phyloP scores from a whole-genome alignment of 1,140 invertebrate genomes.

The Brachionus calyciflorus region DNA sequence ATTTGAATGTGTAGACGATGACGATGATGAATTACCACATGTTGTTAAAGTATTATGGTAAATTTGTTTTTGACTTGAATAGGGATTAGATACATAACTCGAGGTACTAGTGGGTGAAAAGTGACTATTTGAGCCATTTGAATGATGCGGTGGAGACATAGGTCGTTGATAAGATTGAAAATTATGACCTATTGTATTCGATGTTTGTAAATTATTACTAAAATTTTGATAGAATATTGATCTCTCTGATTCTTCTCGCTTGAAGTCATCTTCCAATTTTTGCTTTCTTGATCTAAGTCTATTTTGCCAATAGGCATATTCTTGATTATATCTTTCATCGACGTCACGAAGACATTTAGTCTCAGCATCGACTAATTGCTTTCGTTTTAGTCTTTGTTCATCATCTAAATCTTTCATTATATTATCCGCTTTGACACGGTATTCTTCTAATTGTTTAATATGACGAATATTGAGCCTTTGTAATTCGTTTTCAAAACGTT shows the following conservation, averaged over 20 bases:
- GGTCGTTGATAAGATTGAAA: conserved; percentile 19
- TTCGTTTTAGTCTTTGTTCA: conserved; percentile 43
- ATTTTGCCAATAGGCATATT: conserved; percentile 46
- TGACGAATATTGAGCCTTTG: conserved; percentile 30
- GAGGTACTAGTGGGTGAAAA: conserved; percentile 15
- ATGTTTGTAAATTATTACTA: conserved; percentile 27
- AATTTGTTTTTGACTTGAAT: background rate
- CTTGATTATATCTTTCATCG: conserved; percentile 41
- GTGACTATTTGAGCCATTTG: background rate
- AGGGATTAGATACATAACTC: conserved; percentile 12
- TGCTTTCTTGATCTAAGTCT: conserved; percentile 22
- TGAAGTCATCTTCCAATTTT: conserved; percentile 45
- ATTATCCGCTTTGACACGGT: conserved; percentile 33
- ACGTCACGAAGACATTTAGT: conserved; percentile 40
- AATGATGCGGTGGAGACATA: background rate
- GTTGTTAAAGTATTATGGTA: background rate
- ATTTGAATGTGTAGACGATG: conserved; percentile 6
- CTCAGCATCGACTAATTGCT: conserved; percentile 40
- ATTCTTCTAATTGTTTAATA: conserved; percentile 40
- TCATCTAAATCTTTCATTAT: conserved; percentile 46
- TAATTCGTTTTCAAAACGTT: conserved; percentile 40
- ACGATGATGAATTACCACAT: conserved; percentile 11
- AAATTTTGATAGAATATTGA: conserved; percentile 42
- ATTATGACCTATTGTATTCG: background rate
- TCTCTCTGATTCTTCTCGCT: conserved; percentile 38